Evolutionary conservation across 2,113 vertebrate species (phyloP).

Genomic region (Cebus imitator): DNA sequence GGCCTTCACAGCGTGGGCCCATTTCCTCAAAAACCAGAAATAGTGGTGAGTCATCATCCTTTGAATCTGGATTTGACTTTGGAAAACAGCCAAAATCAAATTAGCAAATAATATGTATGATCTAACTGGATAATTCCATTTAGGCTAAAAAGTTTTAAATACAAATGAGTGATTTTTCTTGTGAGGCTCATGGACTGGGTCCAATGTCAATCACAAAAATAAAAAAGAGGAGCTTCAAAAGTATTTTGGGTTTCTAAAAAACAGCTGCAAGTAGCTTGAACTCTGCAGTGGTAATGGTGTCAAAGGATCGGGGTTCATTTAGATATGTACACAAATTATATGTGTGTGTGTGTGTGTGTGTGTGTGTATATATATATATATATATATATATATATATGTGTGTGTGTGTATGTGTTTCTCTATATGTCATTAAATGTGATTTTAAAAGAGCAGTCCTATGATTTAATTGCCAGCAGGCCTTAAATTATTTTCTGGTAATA

Average conservation of each 20-base stretch:
- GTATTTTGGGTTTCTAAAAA: background rate
- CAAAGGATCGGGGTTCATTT: background rate
- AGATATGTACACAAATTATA: background rate
- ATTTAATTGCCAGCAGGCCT: background rate
- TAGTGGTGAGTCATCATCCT: background rate
- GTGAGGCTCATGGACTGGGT: background rate
- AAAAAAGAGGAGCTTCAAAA: background rate
- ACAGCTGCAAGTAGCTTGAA: background rate
- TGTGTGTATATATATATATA: background rate
- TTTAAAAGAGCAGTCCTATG: background rate
- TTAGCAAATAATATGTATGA: conserved; percentile 19
- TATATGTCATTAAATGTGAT: background rate
- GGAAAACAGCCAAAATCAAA: conserved; percentile 29
- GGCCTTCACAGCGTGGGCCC: background rate
- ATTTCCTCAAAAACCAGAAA: background rate
- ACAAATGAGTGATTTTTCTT: background rate
- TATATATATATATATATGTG: background rate
- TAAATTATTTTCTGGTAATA: background rate
- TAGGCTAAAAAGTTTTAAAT: background rate
- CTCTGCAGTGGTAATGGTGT: background rate
- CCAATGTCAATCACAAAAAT: background rate
- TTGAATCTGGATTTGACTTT: background rate
- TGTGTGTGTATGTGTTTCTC: no score
- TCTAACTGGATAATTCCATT: conserved; percentile 1
- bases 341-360: no score